Percentiles rank a stretch among this genome's conserved stretches.
phyloP scores from a whole-genome alignment of 2,797 vertebrate species.

The Natrix natrix region DNA sequence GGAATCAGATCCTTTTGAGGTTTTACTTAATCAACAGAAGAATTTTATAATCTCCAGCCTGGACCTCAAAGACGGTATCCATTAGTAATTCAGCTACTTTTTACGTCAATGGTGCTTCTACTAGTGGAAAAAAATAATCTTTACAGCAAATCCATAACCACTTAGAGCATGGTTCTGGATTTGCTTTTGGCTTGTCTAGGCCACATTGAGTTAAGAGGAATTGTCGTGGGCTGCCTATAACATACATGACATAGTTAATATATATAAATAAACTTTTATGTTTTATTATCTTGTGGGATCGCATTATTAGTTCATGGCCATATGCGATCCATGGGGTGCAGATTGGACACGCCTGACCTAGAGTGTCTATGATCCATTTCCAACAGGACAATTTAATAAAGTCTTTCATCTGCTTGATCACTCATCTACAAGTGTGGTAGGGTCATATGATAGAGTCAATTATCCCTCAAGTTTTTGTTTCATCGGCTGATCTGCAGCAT shows the following conservation, averaged over 20 bases:
- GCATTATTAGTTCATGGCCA: neutral
- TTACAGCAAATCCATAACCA: constrained; percentile 40
- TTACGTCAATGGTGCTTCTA: neutral
- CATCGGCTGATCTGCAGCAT: neutral
- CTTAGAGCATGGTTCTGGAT: neutral
- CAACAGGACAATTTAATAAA: constrained; percentile 24
- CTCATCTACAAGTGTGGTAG: neutral
- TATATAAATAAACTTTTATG: too few relatives aligned
- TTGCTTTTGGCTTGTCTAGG: neutral
- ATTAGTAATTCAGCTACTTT: constrained; percentile 23
- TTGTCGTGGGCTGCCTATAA: neutral
- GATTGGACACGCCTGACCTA: neutral
- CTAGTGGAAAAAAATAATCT: constrained; percentile 45
- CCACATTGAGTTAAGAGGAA: neutral
- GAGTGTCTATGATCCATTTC: constrained; percentile 13
- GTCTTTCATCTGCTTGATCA: neutral
- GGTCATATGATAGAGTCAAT: neutral
- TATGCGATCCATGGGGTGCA: neutral
- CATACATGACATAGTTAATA: too few relatives aligned
- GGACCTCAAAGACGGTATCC: constrained; percentile 36
- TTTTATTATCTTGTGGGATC: too few relatives aligned
- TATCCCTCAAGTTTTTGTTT: neutral
- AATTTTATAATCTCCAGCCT: constrained; percentile 23
- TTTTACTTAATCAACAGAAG: constrained; percentile 9
- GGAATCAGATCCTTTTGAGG: constrained; percentile 44